Conservation (phyloP, 2,113 vertebrate genomes). For the Microtus pennsylvanicus region DNA sequence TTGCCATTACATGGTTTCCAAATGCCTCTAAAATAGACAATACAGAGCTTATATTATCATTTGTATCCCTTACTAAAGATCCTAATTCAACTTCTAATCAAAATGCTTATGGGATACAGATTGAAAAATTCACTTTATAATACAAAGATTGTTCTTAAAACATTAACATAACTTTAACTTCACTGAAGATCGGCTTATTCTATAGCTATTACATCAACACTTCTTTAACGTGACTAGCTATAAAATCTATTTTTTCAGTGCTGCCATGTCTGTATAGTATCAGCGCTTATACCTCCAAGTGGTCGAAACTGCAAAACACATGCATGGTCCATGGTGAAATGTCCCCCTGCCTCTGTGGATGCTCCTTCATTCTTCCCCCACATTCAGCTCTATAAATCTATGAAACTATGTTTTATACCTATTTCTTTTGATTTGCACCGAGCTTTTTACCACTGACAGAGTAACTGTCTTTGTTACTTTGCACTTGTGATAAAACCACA, state of each 20-base stretch:
- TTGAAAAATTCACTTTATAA: neutral
- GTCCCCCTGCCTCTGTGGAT: neutral
- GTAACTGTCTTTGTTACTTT: neutral
- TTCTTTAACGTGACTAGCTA: neutral
- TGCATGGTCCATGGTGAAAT: neutral
- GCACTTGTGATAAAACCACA: neutral
- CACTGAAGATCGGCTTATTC: neutral
- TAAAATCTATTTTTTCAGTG: neutral
- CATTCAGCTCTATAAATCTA: neutral
- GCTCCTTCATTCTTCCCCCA: neutral
- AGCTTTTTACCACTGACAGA: neutral
- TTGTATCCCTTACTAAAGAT: neutral
- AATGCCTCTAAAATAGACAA: neutral
- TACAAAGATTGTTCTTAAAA: neutral
- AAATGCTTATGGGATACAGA: neutral
- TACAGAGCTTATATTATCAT: neutral
- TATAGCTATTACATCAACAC: constrained; percentile 6
- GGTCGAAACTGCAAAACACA: neutral
- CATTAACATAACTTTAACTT: neutral
- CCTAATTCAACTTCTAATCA: neutral
- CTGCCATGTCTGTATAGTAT: neutral
- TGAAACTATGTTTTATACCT: neutral
- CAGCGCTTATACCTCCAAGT: neutral
- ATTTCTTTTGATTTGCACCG: neutral
- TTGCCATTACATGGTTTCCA: neutral